phyloP scores from a whole-genome alignment of 2,888 invertebrate genomes.

The Drosophila nr. perissopoda region DNA sequence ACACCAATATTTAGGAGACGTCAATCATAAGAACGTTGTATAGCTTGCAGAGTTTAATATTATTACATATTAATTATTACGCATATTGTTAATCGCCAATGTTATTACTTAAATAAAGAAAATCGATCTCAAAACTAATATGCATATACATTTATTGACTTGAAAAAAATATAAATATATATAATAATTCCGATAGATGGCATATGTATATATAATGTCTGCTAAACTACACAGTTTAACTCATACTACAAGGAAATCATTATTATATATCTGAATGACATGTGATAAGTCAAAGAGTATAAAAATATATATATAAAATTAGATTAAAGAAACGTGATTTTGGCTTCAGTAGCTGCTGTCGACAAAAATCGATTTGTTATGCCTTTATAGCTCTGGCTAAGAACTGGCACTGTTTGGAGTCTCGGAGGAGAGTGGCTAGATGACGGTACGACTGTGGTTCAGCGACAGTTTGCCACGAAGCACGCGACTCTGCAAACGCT shows the following conservation, averaged over 20 bases:
- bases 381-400: not conserved
- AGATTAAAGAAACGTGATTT: not conserved
- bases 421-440: constrained; percentile 54
- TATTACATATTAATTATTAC: constrained; percentile 44
- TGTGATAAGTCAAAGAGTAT: constrained; percentile 13
- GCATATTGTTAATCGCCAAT: constrained; percentile 72
- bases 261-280: not conserved
- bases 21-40: constrained; percentile 41
- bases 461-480: constrained; percentile 82
- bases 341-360: constrained; percentile 15
- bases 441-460: constrained; percentile 83
- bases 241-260: not conserved
- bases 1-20: constrained; percentile 54
- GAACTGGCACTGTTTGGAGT: constrained; percentile 8
- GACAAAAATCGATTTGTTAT: not conserved
- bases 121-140: constrained; percentile 34
- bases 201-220: not conserved
- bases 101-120: constrained; percentile 61
- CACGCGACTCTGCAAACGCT: constrained; percentile 84
- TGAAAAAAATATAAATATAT: not conserved
- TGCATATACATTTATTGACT: not conserved
- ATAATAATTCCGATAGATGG: not conserved
- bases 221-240: not conserved
- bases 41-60: constrained; percentile 50
- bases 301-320: constrained; percentile 2